These are phyloP conservation scores for Bilobella aurantiaca DNA, from an alignment of 1,140 invertebrate species.

Conservation along the genomic window DNA sequence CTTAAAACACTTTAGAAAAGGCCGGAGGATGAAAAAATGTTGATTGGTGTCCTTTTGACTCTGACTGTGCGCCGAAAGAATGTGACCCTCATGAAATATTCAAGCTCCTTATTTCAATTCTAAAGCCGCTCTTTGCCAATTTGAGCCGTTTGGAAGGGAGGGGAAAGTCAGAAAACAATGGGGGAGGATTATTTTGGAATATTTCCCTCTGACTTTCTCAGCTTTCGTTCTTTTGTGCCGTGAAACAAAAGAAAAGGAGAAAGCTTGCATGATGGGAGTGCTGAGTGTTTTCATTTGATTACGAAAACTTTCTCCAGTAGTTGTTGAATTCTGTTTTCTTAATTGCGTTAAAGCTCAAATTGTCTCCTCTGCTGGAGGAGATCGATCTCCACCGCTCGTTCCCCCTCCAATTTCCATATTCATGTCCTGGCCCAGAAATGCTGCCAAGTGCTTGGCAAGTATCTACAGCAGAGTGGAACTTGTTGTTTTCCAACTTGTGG, in stretches of 20 bases:
- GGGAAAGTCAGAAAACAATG: too few species aligned
- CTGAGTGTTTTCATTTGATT: background rate
- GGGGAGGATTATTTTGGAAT: too few species aligned
- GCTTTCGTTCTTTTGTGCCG: background rate
- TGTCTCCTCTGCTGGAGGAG: background rate
- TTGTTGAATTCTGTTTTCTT: background rate
- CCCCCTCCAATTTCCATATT: background rate
- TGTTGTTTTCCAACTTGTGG: conserved; percentile 8
- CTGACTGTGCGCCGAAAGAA: too few species aligned
- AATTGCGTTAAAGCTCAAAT: background rate
- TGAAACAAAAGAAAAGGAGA: background rate
- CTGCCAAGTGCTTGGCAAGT: background rate
- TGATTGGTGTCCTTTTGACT: too few species aligned
- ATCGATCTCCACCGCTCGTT: background rate
- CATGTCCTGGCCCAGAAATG: background rate
- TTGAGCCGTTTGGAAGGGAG: too few species aligned
- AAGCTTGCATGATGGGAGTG: background rate
- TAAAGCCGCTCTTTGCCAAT: too few species aligned
- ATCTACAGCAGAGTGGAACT: background rate
- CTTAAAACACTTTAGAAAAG: background rate
- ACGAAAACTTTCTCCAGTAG: background rate
- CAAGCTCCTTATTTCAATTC: too few species aligned
- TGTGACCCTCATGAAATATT: too few species aligned
- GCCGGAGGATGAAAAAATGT: too few species aligned
- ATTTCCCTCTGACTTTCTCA: background rate